These are phyloP conservation scores for Leptobrachium ailaonicum DNA, from an alignment of 2,113 vertebrate species.

Conservation along the genomic window DNA sequence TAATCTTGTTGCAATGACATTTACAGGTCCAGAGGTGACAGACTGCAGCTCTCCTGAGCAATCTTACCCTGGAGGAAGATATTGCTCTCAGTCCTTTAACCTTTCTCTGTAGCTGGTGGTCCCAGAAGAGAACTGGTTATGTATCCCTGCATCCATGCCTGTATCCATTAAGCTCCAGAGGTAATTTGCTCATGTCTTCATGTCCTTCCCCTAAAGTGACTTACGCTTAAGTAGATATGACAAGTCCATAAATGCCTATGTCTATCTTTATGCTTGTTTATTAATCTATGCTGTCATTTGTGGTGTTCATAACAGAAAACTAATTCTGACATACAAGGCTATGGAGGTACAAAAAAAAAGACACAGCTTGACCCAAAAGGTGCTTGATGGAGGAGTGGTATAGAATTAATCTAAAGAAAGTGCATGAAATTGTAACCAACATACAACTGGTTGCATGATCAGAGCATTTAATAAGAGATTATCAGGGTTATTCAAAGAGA, in stretches of 20 bases:
- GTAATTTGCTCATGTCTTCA: constrained; percentile 13
- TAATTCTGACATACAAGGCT: too few species aligned
- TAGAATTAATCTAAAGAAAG: too few species aligned
- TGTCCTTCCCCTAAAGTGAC: constrained; percentile 38
- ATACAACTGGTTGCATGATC: too few species aligned
- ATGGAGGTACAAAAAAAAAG: too few species aligned
- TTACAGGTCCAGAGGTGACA: constrained; percentile 44
- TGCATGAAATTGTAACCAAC: too few species aligned
- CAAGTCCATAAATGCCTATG: not conserved
- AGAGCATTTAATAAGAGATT: too few species aligned
- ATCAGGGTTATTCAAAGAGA: too few species aligned
- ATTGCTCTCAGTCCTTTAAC: constrained; percentile 37
- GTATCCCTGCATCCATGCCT: constrained; percentile 37
- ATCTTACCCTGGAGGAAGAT: constrained; percentile 36
- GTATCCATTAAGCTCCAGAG: constrained; percentile 35
- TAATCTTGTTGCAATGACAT: constrained; percentile 44
- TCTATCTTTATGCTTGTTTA: not conserved
- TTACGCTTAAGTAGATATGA: not conserved
- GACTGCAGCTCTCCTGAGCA: constrained; percentile 35
- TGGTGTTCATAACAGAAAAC: not conserved
- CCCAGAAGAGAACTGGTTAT: constrained; percentile 39
- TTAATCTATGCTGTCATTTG: not conserved
- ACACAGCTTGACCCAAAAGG: too few species aligned
- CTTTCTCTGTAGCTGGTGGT: constrained; percentile 44
- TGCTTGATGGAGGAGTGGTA: too few species aligned